Conservation (phyloP, 2,888 invertebrate genomes). For the Protophormia terraenovae region DNA sequence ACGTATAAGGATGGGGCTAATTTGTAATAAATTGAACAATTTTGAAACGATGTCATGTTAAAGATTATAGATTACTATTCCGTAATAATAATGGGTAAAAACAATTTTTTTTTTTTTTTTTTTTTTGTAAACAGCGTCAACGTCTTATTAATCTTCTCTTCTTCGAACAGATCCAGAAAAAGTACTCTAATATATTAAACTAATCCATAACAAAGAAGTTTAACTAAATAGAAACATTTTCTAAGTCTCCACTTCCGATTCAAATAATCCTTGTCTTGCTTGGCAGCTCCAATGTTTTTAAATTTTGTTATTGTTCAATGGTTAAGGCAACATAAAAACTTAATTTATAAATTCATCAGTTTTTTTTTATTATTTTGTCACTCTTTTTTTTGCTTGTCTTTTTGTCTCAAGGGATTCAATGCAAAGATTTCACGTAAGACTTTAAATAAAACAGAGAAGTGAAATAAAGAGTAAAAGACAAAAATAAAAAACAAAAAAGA, state of each 20-base stretch:
- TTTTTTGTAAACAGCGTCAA: no score
- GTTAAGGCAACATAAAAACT: conserved; percentile 1
- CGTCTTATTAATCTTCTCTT: no score
- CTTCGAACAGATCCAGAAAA: no score
- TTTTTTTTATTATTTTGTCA: neutral
- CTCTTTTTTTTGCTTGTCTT: neutral
- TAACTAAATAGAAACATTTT: neutral
- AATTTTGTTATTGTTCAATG: neutral
- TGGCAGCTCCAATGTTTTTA: conserved; percentile 3
- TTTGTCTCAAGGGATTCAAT: conserved; percentile 22
- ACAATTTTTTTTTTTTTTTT: no score
- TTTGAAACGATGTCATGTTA: no score
- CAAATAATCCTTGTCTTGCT: neutral
- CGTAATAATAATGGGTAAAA: no score
- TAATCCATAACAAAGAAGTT: no score
- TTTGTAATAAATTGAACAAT: no score
- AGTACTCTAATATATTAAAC: no score
- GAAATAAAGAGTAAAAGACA: neutral
- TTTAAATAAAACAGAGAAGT: neutral
- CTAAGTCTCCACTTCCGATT: neutral
- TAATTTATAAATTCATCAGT: conserved; percentile 9
- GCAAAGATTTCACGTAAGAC: conserved; percentile 20
- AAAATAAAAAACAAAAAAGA: neutral
- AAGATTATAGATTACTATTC: no score
- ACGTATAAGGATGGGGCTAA: no score